Base-by-base conservation (phyloP, 2,888 invertebrate species). In the Baronia brevicornis region DNA sequence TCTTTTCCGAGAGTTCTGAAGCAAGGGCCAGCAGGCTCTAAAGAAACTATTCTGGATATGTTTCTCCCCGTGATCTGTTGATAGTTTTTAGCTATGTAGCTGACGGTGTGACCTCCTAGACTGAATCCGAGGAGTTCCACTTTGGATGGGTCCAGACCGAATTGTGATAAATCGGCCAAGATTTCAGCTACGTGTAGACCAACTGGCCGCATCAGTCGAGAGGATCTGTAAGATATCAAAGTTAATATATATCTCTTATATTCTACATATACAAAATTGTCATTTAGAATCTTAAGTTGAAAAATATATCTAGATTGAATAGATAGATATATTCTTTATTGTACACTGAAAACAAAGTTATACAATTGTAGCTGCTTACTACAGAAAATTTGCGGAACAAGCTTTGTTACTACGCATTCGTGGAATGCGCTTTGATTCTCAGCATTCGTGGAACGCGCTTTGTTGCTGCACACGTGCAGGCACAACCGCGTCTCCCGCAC, bases 1-100 rank as follows among this genome's bases (percentile, higher is more conserved):
- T 55, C 42, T 0, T 60, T 41, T 1, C 48, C 58, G 6, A 79
- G 37, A 1, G 52, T 60, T 27, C 82, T 58, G 18, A 78, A 84
- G 41, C 84, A 84, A 0, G 84, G 79, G 1, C 84, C 84, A 0
- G 80, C 73, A 0, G 84, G 84, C 41, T 80, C 82, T 22, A 84
- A 33, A 0, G 71, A 67, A 0, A 72, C 63, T 8, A 84, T 71
- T n/a, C 62, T 62, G 9, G 82, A 80, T 11, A 82, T 55, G 9
- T 78, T 82, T 14, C 46, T 51, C 0, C 74, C 70, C 2, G 78
- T 74, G 35, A 74, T 44, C 0, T 41, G 33, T 12, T 70, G 71
- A 62, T 57, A 86, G 60, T 66, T 69, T 36, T 52, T 67, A 4
- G 67, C 75, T 35, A 79, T 66, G 50, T 61, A 79, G 55, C 80